Evolutionary conservation across 1,140 invertebrate species (phyloP).

Genomic region (Sweltsa coloradensis): DNA sequence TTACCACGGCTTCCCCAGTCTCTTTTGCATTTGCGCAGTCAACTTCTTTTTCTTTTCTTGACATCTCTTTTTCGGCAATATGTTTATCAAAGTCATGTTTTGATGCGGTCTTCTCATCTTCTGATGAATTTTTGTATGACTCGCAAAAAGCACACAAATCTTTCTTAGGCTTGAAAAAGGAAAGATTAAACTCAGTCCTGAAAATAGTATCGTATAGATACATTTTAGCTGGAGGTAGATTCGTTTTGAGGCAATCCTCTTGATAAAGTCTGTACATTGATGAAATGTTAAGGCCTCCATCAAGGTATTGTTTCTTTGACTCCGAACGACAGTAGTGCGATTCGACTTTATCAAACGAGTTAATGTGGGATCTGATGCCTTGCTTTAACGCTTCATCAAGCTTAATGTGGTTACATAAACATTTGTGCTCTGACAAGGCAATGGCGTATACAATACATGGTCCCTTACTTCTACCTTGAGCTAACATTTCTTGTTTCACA

Average conservation of each 20-base stretch:
- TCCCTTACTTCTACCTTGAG: too few species aligned
- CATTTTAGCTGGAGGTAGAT: not conserved
- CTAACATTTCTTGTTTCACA: too few species aligned
- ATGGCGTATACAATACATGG: too few species aligned
- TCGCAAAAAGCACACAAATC: conserved; percentile 27
- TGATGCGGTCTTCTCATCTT: conserved; percentile 15
- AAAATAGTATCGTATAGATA: conserved; percentile 13
- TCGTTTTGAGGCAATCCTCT: not conserved
- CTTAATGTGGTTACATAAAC: too few species aligned
- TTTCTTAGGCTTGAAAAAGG: conserved; percentile 28
- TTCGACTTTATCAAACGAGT: too few species aligned
- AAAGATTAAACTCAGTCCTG: conserved; percentile 25
- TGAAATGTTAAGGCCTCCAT: conserved; percentile 22
- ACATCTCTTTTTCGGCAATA: not conserved
- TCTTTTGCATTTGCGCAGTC: not conserved
- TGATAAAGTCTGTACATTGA: conserved; percentile 24
- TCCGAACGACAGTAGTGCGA: too few species aligned
- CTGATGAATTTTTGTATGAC: conserved; percentile 21
- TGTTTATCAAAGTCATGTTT: not conserved
- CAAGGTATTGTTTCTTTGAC: too few species aligned
- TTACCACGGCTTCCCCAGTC: conserved; percentile 8
- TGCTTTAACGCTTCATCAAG: too few species aligned
- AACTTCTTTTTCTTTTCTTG: not conserved
- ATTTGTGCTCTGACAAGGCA: too few species aligned
- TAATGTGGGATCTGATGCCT: too few species aligned